A percentile compares a stretch with the other conserved stretches of the same genome.
Conservation (phyloP, 2,113 vertebrate genomes). For the Melozone crissalis region DNA sequence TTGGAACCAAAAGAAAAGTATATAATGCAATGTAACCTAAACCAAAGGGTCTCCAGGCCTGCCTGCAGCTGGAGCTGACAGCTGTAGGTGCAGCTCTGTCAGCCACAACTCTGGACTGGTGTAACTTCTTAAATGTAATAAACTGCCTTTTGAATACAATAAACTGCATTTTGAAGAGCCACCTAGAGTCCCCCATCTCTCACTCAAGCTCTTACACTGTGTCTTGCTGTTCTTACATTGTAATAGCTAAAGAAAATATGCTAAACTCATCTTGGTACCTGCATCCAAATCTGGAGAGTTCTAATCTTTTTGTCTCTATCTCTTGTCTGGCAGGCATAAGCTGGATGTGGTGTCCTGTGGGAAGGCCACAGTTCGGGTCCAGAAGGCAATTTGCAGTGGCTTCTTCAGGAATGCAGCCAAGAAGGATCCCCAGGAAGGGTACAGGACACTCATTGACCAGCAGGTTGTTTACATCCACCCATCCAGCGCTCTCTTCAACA, state of each 20-base stretch:
- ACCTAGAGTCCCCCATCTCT: too few species aligned
- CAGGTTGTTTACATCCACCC: conserved; percentile 99
- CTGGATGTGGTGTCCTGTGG: conserved; percentile 97
- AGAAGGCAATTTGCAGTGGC: conserved; percentile 97
- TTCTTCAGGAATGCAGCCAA: conserved; percentile 98
- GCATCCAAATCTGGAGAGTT: background rate
- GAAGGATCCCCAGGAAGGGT: conserved; percentile 97
- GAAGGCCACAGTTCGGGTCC: conserved; percentile 94
- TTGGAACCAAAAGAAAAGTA: too few species aligned
- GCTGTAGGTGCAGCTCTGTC: too few species aligned
- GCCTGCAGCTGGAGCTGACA: too few species aligned
- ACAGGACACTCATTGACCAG: conserved; percentile 95
- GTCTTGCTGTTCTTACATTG: background rate
- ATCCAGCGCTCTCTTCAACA: conserved; percentile 96
- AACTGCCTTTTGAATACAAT: too few species aligned
- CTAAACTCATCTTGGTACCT: background rate
- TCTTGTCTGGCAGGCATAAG: conserved; percentile 82
- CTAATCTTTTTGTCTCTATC: background rate
- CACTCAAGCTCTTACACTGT: background rate
- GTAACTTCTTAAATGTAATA: too few species aligned
- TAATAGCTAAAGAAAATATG: background rate
- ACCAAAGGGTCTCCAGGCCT: too few species aligned
- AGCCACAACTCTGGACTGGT: too few species aligned
- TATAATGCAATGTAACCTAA: too few species aligned
- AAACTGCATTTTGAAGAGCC: too few species aligned